Base-by-base conservation (phyloP, 37 sponge, comb jelly and placozoan species). In the Eunapius fragilis region DNA sequence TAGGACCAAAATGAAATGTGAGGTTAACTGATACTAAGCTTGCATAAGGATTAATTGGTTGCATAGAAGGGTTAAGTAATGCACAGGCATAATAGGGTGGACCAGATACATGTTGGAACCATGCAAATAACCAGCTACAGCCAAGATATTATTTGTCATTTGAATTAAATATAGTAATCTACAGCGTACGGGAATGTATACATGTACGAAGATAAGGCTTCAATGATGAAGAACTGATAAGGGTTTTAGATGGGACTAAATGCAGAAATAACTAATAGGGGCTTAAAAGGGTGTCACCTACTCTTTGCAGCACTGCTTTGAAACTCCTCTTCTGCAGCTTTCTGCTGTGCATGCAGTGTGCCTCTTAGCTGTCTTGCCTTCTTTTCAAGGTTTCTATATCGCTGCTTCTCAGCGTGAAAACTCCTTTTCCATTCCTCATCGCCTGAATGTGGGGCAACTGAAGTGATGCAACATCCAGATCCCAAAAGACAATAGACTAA, bases 391-490 rank as follows among this genome's bases (percentile, higher is more conserved):
- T 0, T 67, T 26, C 31, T n/a, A 7, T 68, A 68, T n/a, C 27
- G 37, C 31, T 87, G 80, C 82, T 81, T 87, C 76, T 87, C 87
- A 22, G 58, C 49, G 24, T 68, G 70, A 45, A 41, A 80, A 69
- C 37, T 73, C 30, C 36, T 80, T 31, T 81, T 87, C 87, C 87
- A 87, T 24, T 81, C 70, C 25, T 74, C 74, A n/a, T 74, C 76
- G 23, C 26, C 87, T 87, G 27, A 31, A 2, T 0, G 34, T 2
- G 14, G 58, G 58, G 7, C 58, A 58, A 11, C 22, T 58, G 14
- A 17, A 58, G 58, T 58, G 22, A 19, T 58, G 14, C 58, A 10
- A 11, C 58, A 17, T 58, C 14, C 58, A 58, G 22, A 12, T 19
- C 58, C 58, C 7, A 58, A 45, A 9, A 9, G 9, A 45, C 9